These are phyloP conservation scores for Mustela nigripes DNA, from an alignment of 2,113 vertebrate species.

Conservation along the genomic window DNA sequence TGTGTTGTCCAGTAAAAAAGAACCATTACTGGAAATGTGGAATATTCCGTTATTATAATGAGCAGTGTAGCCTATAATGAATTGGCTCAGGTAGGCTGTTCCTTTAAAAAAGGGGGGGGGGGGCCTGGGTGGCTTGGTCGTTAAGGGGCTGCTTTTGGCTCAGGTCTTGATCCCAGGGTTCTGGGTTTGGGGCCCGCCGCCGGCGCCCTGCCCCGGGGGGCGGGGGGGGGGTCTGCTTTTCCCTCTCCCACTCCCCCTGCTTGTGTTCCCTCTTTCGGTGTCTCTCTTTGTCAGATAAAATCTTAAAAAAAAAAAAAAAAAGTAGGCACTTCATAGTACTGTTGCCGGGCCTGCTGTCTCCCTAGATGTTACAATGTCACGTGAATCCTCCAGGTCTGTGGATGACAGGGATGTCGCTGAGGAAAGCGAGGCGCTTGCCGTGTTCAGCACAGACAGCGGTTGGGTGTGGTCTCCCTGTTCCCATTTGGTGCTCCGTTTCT, in stretches of 20 bases:
- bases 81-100: not conserved
- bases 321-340: not conserved
- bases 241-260: too few species aligned
- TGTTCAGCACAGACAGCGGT: rapidly evolving
- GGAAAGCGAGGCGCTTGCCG: not conserved
- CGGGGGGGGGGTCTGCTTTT: too few species aligned
- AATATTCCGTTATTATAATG: not conserved
- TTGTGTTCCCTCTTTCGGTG: too few species aligned
- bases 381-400: not conserved
- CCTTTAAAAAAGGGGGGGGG: too few species aligned
- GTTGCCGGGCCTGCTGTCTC: not conserved
- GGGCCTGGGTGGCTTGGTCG: too few species aligned
- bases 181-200: too few species aligned
- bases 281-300: too few species aligned
- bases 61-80: not conserved
- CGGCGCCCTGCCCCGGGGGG: too few species aligned
- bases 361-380: not conserved
- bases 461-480: rapidly evolving
- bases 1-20: slow-evolving; percentile 14
- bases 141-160: too few species aligned
- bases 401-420: rapidly evolving
- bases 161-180: too few species aligned
- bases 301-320: too few species aligned
- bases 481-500: not conserved
- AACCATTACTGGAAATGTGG: not conserved